Conservation (phyloP, 2,797 vertebrate species). For the Gambelia wislizenii region DNA sequence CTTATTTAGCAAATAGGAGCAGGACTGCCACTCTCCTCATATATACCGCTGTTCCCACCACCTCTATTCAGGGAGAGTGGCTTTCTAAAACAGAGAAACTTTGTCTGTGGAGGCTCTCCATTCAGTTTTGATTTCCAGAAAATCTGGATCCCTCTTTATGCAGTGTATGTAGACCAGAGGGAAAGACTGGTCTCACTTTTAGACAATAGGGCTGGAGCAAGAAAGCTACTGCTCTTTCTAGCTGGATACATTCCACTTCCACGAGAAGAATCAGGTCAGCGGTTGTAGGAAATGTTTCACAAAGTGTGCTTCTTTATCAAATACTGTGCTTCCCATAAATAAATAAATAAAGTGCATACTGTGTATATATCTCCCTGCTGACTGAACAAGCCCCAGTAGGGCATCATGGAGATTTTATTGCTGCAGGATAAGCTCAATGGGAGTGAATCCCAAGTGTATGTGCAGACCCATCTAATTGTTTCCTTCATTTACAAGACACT, state of each 20-base stretch:
- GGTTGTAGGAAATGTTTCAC: not conserved
- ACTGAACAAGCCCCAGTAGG: not conserved
- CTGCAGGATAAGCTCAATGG: conserved; percentile 9
- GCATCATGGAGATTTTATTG: conserved; percentile 9
- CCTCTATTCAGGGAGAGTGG: too few species aligned
- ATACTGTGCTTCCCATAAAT: too few species aligned
- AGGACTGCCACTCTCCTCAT: too few species aligned
- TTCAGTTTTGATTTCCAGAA: too few species aligned
- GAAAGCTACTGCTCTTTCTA: not conserved
- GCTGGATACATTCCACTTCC: not conserved
- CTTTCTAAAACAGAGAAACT: too few species aligned
- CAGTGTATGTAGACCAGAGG: not conserved
- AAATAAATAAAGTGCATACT: too few species aligned
- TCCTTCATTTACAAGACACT: conserved; percentile 3
- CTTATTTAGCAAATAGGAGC: too few species aligned
- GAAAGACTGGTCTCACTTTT: not conserved
- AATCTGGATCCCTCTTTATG: too few species aligned
- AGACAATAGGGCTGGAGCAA: not conserved
- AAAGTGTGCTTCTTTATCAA: not conserved
- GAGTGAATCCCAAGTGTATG: conserved; percentile 22
- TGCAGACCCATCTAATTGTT: conserved; percentile 1
- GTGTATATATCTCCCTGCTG: not conserved
- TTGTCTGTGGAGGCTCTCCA: too few species aligned
- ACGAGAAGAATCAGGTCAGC: not conserved
- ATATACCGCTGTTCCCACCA: too few species aligned